Evolutionary conservation across 2,113 vertebrate genomes (phyloP), one percentile per base, ranked within the genome.

Genomic region (Sisor rabdophorus): DNA sequence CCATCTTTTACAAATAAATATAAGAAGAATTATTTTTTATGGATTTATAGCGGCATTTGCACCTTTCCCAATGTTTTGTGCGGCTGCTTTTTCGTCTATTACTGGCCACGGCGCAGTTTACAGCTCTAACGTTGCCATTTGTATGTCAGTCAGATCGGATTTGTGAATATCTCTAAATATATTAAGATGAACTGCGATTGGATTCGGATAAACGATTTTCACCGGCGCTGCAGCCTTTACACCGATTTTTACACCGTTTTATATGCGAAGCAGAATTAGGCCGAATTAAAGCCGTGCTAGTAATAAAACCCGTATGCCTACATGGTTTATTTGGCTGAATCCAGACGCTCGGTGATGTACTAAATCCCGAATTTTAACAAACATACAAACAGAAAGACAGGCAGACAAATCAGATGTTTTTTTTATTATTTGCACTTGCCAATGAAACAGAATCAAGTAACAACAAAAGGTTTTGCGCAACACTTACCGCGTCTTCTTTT

Each of bases 371-470:
- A 11, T 11, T 40, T 40, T 20, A 8, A 28, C 47, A 60, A 68
- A 24, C 4, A 55, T 59, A n/a, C 54, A 79, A 70, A 20, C 76
- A 76, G 19, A 36, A 82, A 68, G 24, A 82, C 64, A 56, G 65
- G 11, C 40, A 71, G 11, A 52, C 56, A 58, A 70, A 73, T 63
- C 22, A 28, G 26, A 73, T 61, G 16, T n/a, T n/a, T n/a, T n/a
- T n/a, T n/a, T n/a, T n/a, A n/a, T n/a, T n/a, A n/a, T n/a, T n/a
- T n/a, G n/a, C n/a, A n/a, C n/a, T n/a, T n/a, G n/a, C n/a, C n/a
- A n/a, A n/a, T n/a, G n/a, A n/a, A n/a, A n/a, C n/a, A n/a, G n/a
- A n/a, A n/a, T n/a, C n/a, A n/a, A n/a, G n/a, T n/a, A n/a, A n/a
- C n/a, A n/a, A n/a, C n/a, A n/a, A 36, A 7, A 36, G 32, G 2